phyloP scores from a whole-genome alignment of 2,888 invertebrate genomes.

The Scotopteryx bipunctaria region DNA sequence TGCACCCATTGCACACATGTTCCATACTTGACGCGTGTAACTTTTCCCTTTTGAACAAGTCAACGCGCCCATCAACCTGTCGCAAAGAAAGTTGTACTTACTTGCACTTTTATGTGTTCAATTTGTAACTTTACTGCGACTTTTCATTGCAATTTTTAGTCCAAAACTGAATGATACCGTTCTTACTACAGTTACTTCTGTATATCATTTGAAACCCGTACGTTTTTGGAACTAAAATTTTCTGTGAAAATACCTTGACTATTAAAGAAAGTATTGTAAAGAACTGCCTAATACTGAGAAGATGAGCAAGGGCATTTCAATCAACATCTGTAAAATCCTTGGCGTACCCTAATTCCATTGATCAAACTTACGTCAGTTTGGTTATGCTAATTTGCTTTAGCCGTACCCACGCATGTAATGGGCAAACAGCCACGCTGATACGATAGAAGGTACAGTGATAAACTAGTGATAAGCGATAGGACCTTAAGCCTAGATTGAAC shows the following conservation, averaged over 20 bases:
- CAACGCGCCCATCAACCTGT: constrained; percentile 51
- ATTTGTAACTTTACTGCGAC: constrained; percentile 36
- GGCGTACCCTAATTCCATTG: constrained; percentile 1
- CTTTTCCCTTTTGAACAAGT: constrained; percentile 62
- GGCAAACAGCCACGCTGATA: not conserved
- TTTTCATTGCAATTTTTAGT: constrained; percentile 26
- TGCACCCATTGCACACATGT: constrained; percentile 22
- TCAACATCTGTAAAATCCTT: constrained; percentile 1
- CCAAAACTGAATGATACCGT: constrained; percentile 14
- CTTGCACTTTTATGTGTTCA: constrained; percentile 39
- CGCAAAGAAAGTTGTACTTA: constrained; percentile 65
- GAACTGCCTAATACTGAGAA: too few species aligned
- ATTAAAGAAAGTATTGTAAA: too few species aligned
- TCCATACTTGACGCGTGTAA: constrained; percentile 35
- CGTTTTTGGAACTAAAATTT: constrained; percentile 2
- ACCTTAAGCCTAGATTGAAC: too few species aligned
- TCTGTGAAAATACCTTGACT: too few species aligned
- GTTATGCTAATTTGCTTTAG: constrained; percentile 10
- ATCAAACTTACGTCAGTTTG: constrained; percentile 15
- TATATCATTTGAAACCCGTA: not conserved
- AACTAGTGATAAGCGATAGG: constrained; percentile 1
- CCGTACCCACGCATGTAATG: constrained; percentile 6
- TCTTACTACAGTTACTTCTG: not conserved
- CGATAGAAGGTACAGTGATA: not conserved
- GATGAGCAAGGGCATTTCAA: not conserved